A percentile compares a stretch with the other conserved stretches of the same genome.
Conservation (phyloP, 2,888 invertebrate species). For the Embidobia sp. region DNA sequence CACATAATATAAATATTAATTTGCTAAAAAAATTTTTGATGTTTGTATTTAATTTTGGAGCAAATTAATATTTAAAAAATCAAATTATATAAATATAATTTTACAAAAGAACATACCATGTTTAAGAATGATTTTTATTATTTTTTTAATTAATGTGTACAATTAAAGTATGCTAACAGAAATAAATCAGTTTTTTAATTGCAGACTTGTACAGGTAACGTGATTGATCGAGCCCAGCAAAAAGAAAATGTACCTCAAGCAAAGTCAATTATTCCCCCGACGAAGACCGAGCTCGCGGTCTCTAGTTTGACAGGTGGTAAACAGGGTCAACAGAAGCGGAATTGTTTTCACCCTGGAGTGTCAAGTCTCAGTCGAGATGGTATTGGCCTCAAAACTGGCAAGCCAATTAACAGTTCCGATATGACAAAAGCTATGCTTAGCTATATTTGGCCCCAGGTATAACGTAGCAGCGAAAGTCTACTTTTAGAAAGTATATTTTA, state of each 20-base stretch:
- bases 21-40: too few species aligned
- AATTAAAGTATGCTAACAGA: background rate
- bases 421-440: conserved; percentile 94
- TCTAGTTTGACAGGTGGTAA: conserved; percentile 77
- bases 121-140: too few species aligned
- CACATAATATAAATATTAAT: too few species aligned
- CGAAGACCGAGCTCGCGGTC: conserved; percentile 73
- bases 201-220: conserved; percentile 78
- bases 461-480: too few species aligned
- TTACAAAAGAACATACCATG: too few species aligned
- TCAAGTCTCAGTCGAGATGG: conserved; percentile 86
- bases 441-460: conserved; percentile 97
- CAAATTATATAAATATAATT: background rate
- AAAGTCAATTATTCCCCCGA: conserved; percentile 75
- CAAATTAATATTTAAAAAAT: background rate
- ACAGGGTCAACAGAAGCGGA: conserved; percentile 84
- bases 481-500: too few species aligned
- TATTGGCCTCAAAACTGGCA: conserved; percentile 84
- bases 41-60: too few species aligned
- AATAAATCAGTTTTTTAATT: conserved; percentile 19
- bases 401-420: conserved; percentile 86
- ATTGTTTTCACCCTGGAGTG: conserved; percentile 96
- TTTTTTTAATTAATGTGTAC: background rate
- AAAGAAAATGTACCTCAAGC: conserved; percentile 78
- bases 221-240: conserved; percentile 77